Evolutionary conservation across 2,888 invertebrate species (phyloP).

Genomic region (Aporophyla lueneburgensis): DNA sequence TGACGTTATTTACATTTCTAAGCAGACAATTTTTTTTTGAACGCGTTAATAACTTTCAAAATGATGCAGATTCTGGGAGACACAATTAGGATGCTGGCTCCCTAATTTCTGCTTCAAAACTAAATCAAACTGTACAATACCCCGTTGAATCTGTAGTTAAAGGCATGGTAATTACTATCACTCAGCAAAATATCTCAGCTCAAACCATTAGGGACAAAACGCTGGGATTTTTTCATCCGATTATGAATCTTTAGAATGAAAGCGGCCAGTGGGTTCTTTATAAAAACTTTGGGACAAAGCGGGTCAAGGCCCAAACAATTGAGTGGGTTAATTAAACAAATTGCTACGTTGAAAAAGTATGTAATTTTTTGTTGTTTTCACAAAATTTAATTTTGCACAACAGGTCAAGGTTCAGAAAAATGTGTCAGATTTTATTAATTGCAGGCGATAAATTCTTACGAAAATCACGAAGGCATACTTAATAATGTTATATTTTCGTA

Average conservation of each 20-base stretch:
- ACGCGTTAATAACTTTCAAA: too few relatives aligned
- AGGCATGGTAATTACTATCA: conserved; percentile 33
- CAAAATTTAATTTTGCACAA: conserved; percentile 30
- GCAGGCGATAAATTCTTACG: conserved; percentile 28
- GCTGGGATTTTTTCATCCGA: conserved; percentile 42
- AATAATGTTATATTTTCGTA: conserved; percentile 12
- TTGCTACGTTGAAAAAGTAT: conserved; percentile 47
- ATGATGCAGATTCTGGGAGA: too few relatives aligned
- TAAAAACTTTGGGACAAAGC: conserved; percentile 52
- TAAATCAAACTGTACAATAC: neutral
- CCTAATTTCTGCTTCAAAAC: neutral
- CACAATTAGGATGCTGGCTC: neutral
- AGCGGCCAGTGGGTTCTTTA: conserved; percentile 30
- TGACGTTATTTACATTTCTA: too few relatives aligned
- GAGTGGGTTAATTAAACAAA: conserved; percentile 62
- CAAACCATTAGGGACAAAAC: conserved; percentile 29
- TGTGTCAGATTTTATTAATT: conserved; percentile 39
- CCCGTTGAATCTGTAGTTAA: neutral
- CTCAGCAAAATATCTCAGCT: conserved; percentile 24
- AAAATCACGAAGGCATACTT: conserved; percentile 35
- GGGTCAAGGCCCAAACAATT: conserved; percentile 56
- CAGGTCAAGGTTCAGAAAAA: conserved; percentile 46
- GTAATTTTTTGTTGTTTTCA: conserved; percentile 36
- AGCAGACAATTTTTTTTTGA: too few relatives aligned
- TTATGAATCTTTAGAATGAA: conserved; percentile 45